Evolutionary conservation across 2,113 vertebrate genomes (phyloP).

Genomic region (Crotalus viridis): DNA sequence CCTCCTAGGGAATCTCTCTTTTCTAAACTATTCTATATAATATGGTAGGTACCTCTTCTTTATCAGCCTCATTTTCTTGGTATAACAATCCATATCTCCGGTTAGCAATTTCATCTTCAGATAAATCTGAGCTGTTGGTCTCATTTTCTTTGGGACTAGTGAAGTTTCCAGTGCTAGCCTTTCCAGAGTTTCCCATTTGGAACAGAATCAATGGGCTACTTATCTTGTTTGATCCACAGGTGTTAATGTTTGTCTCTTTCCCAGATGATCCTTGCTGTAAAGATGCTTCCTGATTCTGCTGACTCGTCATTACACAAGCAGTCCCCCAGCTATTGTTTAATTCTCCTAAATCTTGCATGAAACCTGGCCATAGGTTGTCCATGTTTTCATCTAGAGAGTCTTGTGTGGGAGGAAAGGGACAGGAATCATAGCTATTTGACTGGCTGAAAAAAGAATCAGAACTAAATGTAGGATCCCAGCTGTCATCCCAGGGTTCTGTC

Average conservation of each 20-base stretch:
- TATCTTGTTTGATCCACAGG: constrained; percentile 37
- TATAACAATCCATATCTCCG: constrained; percentile 92
- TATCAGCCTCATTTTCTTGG: constrained; percentile 89
- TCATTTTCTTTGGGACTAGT: constrained; percentile 83
- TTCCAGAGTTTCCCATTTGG: constrained; percentile 66
- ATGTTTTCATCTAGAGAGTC: constrained; percentile 50
- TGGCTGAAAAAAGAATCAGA: constrained; percentile 59
- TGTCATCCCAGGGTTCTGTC: constrained; percentile 66
- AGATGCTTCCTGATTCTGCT: constrained; percentile 54
- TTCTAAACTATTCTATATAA: constrained; percentile 79
- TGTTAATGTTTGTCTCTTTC: constrained; percentile 44
- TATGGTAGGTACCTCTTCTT: constrained; percentile 88
- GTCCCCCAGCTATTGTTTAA: constrained; percentile 56
- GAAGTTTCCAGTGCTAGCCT: constrained; percentile 68
- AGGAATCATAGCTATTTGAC: constrained; percentile 64
- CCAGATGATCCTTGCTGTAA: constrained; percentile 38
- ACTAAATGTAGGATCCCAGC: constrained; percentile 68
- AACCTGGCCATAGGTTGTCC: constrained; percentile 65
- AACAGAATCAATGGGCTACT: constrained; percentile 58
- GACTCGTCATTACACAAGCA: constrained; percentile 38
- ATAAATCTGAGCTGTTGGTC: constrained; percentile 89
- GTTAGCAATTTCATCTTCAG: constrained; percentile 96
- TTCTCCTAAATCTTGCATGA: constrained; percentile 62
- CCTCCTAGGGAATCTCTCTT: constrained; percentile 72
- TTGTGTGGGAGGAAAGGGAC: constrained; percentile 66